phyloP scores from a whole-genome alignment of 2,113 vertebrate genomes.

The Varanus salvator region DNA sequence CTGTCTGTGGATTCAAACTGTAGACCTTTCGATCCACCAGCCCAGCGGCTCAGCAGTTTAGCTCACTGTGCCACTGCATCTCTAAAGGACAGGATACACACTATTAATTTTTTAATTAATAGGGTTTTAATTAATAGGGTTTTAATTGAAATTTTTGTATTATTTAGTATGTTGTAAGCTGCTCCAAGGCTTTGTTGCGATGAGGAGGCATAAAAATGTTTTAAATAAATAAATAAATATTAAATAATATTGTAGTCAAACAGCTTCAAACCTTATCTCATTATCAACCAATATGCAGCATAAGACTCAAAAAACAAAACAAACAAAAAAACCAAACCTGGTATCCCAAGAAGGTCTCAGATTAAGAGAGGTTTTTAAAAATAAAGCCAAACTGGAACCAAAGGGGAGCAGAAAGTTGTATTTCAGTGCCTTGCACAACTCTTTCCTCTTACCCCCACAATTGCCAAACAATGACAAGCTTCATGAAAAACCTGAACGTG shows the following conservation, averaged over 20 bases:
- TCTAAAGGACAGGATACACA: too few relatives aligned
- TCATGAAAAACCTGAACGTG: neutral
- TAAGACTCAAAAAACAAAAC: neutral
- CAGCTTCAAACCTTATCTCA: neutral
- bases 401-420: neutral
- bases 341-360: neutral
- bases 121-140: too few relatives aligned
- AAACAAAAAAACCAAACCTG: neutral
- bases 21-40: too few relatives aligned
- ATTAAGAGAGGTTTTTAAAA: neutral
- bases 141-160: too few relatives aligned
- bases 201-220: too few relatives aligned
- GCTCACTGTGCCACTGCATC: too few relatives aligned
- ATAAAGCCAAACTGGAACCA: neutral
- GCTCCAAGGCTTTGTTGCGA: too few relatives aligned
- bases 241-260: neutral
- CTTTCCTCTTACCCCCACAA: neutral
- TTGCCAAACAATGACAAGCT: neutral
- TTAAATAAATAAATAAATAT: too few relatives aligned
- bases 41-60: too few relatives aligned
- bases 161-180: too few relatives aligned
- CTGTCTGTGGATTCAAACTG: too few relatives aligned
- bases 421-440: neutral
- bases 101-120: too few relatives aligned
- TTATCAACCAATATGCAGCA: neutral